phyloP scores from a whole-genome alignment of 2,797 vertebrate genomes.

The Arctocebus calabarensis region DNA sequence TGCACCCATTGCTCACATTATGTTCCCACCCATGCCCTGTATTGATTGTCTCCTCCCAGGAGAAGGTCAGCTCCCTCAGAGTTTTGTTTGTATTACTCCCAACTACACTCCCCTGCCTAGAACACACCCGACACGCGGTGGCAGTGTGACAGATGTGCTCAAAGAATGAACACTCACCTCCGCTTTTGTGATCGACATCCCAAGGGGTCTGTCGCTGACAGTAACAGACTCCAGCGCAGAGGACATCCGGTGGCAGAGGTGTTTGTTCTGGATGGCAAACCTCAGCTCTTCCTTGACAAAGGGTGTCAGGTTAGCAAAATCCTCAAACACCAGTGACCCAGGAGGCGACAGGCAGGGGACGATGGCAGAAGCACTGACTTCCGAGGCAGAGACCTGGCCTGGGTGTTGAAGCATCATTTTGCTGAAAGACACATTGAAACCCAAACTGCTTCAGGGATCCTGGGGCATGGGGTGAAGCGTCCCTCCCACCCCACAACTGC shows the following conservation, averaged over 20 bases:
- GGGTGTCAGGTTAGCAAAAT: slow-evolving; percentile 95
- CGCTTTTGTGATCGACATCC: slow-evolving; percentile 85
- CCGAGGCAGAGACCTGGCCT: slow-evolving; percentile 93
- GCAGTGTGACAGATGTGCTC: fast-evolving
- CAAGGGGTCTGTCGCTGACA: slow-evolving; percentile 89
- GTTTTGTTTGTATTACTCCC: background rate
- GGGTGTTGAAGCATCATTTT: slow-evolving; percentile 98
- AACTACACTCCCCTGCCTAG: background rate
- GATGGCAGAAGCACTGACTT: slow-evolving; percentile 96
- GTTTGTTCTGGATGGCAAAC: slow-evolving; percentile 94
- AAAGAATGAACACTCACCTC: slow-evolving; percentile 83
- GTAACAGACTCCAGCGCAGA: slow-evolving; percentile 90
- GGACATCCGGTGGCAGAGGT: slow-evolving; percentile 91
- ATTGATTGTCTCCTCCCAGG: background rate
- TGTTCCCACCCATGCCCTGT: too few relatives aligned
- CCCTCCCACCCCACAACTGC: background rate
- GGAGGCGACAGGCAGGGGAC: slow-evolving; percentile 97
- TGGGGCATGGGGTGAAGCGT: background rate
- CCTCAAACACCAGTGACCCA: slow-evolving; percentile 94
- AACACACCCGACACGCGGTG: background rate
- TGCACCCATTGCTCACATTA: background rate
- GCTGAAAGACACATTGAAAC: slow-evolving; percentile 85
- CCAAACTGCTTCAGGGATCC: slow-evolving; percentile 65
- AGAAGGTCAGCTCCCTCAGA: background rate
- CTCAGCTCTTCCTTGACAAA: slow-evolving; percentile 96